Evolutionary conservation across 2,797 vertebrate genomes (phyloP).

Genomic region (Mus minutoides): DNA sequence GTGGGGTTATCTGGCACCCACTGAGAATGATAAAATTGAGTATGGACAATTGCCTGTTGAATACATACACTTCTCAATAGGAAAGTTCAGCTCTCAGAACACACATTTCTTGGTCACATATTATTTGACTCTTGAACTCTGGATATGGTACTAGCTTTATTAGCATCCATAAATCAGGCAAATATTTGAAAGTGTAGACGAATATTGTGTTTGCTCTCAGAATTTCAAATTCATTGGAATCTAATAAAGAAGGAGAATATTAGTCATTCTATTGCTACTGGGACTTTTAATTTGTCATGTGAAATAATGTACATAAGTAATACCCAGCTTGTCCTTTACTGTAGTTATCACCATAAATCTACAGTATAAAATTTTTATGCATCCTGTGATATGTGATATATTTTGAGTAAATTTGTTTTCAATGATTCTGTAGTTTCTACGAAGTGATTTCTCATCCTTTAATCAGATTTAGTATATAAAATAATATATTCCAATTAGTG

Average conservation of each 20-base stretch:
- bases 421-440: not conserved
- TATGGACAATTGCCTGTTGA: not conserved
- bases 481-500: not conserved
- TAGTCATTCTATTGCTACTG: not conserved
- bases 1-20: not conserved
- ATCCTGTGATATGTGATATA: not conserved
- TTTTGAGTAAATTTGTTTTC: not conserved
- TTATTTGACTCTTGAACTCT: not conserved
- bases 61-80: not conserved
- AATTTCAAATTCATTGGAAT: conserved; percentile 8
- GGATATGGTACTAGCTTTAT: not conserved
- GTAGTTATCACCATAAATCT: not conserved
- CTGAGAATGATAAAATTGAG: not conserved
- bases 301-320: conserved; percentile 3
- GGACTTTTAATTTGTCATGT: not conserved
- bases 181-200: not conserved
- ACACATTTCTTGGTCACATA: not conserved
- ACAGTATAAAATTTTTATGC: not conserved
- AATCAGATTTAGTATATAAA: not conserved
- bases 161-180: not conserved
- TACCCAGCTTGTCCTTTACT: not conserved
- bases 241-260: not conserved
- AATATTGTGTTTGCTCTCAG: not conserved
- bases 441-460: not conserved
- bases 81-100: not conserved